Conservation (phyloP, 2,888 invertebrate species). For the Meta bourneti region DNA sequence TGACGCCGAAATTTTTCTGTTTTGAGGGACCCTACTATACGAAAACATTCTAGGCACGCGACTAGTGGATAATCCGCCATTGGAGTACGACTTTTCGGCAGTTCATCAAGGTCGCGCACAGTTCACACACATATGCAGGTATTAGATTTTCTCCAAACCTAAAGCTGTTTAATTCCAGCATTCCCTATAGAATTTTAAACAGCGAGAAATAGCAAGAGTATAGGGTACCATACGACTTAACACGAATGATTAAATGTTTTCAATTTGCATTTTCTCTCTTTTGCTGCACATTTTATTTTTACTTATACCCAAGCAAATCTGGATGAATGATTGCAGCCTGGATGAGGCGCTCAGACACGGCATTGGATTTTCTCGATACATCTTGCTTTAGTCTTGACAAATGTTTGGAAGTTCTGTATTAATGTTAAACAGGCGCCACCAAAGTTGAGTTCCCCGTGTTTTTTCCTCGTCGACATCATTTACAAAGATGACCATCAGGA, state of each 20-base stretch:
- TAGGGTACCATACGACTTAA: not conserved
- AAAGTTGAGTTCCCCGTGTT: constrained; percentile 45
- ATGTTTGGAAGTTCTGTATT: constrained; percentile 40
- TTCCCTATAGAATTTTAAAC: too few species aligned
- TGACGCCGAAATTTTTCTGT: too few species aligned
- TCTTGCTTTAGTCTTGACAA: constrained; percentile 59
- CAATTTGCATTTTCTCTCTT: constrained; percentile 15
- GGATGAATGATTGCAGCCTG: not conserved
- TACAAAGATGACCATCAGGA: constrained; percentile 64
- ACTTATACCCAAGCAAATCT: not conserved
- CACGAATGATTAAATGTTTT: constrained; percentile 3
- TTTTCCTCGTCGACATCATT: constrained; percentile 38
- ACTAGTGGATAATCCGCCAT: too few species aligned
- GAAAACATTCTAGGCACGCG: too few species aligned
- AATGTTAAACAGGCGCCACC: constrained; percentile 50
- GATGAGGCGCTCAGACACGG: not conserved
- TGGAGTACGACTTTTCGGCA: too few species aligned
- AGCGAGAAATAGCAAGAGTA: too few species aligned
- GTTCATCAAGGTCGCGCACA: too few species aligned
- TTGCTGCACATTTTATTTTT: not conserved
- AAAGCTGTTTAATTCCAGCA: too few species aligned
- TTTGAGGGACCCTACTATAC: too few species aligned
- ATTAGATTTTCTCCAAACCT: too few species aligned
- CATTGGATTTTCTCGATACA: constrained; percentile 28
- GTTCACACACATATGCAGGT: too few species aligned